Evolutionary conservation across 2,888 invertebrate species (phyloP).

Genomic region (Agriopis leucophaearia): DNA sequence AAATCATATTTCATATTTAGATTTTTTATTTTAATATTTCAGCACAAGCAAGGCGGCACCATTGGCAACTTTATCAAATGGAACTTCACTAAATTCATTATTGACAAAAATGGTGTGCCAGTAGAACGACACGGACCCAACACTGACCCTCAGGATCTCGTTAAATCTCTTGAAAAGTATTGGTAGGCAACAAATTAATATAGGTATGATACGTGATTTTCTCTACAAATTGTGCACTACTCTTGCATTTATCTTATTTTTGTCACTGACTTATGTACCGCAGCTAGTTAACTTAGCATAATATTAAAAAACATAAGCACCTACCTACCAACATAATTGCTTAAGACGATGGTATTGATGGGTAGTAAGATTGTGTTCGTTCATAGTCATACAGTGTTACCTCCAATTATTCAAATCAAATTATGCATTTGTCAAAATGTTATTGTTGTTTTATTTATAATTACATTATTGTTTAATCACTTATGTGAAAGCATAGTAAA

Average conservation of each 20-base stretch:
- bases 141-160: slow-evolving; percentile 82
- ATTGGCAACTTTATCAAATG: slow-evolving; percentile 91
- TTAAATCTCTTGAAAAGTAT: slow-evolving; percentile 85
- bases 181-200: slow-evolving; percentile 64
- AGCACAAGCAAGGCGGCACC: slow-evolving; percentile 84
- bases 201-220: neutral
- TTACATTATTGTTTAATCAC: neutral
- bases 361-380: no score
- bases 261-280: neutral
- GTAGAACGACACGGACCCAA: slow-evolving; percentile 89
- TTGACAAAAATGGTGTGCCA: slow-evolving; percentile 90
- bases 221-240: neutral
- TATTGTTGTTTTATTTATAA: no score
- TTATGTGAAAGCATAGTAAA: no score
- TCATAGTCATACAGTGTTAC: no score
- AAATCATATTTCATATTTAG: neutral
- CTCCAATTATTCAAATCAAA: neutral
- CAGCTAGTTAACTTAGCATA: no score
- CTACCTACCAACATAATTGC: no score
- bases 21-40: slow-evolving; percentile 43
- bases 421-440: no score
- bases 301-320: no score
- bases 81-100: slow-evolving; percentile 95
- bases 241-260: no score
- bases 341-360: no score